Evolutionary conservation across 2,113 vertebrate genomes (phyloP).

Genomic region (Eleginops maclovinus): DNA sequence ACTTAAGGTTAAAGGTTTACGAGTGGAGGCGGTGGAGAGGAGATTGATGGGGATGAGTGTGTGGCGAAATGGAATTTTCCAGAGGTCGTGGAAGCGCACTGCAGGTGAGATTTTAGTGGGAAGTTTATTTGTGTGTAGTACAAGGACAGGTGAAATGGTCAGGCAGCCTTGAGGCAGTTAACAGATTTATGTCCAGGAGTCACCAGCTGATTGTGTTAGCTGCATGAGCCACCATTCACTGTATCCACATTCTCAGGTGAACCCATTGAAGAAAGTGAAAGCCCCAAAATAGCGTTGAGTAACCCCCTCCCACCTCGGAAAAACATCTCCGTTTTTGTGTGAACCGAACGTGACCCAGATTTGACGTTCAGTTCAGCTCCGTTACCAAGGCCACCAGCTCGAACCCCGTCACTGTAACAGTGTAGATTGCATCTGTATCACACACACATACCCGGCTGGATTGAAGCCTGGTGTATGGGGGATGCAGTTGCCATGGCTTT

Average conservation of each 20-base stretch:
- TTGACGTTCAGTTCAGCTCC: slow-evolving; percentile 34
- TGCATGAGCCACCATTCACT: background rate
- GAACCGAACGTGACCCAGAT: slow-evolving; percentile 56
- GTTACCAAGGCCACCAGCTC: slow-evolving; percentile 64
- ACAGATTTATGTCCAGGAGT: slow-evolving; percentile 58
- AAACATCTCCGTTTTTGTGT: slow-evolving; percentile 33
- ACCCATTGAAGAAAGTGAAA: background rate
- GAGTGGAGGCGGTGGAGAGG: slow-evolving; percentile 43
- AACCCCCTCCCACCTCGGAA: slow-evolving; percentile 34
- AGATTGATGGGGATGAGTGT: slow-evolving; percentile 70
- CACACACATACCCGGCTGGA: slow-evolving; percentile 20
- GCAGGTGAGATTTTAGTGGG: slow-evolving; percentile 35
- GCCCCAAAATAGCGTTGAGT: background rate
- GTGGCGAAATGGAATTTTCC: slow-evolving; percentile 66
- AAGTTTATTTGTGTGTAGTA: slow-evolving; percentile 41
- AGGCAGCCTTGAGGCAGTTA: slow-evolving; percentile 46
- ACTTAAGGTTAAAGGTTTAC: slow-evolving; percentile 73
- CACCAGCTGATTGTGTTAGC: slow-evolving; percentile 44
- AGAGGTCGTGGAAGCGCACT: slow-evolving; percentile 53
- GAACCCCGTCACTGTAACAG: slow-evolving; percentile 29
- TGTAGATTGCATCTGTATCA: slow-evolving; percentile 51
- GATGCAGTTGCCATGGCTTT: slow-evolving; percentile 67
- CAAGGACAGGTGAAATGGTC: slow-evolving; percentile 36
- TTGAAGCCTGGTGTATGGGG: slow-evolving; percentile 38
- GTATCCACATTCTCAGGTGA: too few species aligned